A percentile compares a stretch with the other conserved stretches of the same genome.
Evolutionary conservation across 2,888 invertebrate species (phyloP).

Genomic region (Abrostola triplasia): DNA sequence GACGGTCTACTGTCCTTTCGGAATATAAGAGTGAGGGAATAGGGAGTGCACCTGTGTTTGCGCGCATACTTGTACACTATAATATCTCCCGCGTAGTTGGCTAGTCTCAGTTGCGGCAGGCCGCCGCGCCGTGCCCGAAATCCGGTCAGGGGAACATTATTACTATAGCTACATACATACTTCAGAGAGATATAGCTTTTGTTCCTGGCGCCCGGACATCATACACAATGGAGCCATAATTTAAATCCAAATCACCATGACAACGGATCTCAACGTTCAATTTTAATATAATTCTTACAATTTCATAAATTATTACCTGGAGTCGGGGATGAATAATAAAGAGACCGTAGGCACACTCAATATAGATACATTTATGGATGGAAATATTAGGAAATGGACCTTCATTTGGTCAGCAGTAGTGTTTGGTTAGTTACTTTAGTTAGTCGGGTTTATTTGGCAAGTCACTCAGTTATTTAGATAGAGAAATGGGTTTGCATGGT

Average conservation of each 20-base stretch:
- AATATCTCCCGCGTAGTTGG: too few relatives aligned
- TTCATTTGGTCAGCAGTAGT: conserved; percentile 40
- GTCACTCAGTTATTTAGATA: conserved; percentile 38
- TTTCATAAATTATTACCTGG: conserved; percentile 2
- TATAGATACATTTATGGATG: conserved; percentile 1
- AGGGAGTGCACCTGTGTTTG: too few relatives aligned
- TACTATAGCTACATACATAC: too few relatives aligned
- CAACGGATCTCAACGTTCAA: conserved; percentile 10
- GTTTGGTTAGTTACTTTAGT: conserved; percentile 45
- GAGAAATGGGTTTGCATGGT: conserved; percentile 14
- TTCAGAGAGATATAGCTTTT: too few relatives aligned
- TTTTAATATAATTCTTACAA: neutral
- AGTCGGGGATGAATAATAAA: conserved; percentile 37
- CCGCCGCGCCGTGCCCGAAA: too few relatives aligned
- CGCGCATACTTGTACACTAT: too few relatives aligned
- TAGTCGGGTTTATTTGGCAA: conserved; percentile 35
- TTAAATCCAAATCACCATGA: conserved; percentile 23
- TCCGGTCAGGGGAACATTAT: too few relatives aligned
- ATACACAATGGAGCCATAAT: conserved; percentile 3
- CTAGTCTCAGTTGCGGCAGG: too few relatives aligned
- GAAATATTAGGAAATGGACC: conserved; percentile 31
- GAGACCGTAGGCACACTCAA: neutral
- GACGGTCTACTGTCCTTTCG: too few relatives aligned
- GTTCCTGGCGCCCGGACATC: neutral
- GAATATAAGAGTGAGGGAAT: too few relatives aligned